Evolutionary conservation across 2,797 vertebrate species (phyloP), one percentile per base, ranked within the genome.

Genomic region (Kryptopterus vitreolus): DNA sequence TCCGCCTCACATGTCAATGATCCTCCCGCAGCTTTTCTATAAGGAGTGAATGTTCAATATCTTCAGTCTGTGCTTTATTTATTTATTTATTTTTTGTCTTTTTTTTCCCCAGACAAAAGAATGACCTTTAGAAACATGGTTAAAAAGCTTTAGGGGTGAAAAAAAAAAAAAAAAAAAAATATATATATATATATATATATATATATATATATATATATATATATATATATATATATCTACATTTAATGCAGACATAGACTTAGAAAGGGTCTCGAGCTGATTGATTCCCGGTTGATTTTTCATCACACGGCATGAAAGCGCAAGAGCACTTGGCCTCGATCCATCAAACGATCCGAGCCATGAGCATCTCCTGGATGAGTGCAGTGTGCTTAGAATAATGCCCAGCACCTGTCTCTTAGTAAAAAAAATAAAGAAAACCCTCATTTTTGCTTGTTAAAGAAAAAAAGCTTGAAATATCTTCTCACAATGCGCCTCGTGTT

Each of bases 311-410:
- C 11, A 53, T 53, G 29, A 52, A 50, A 71, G 29, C 33, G 20
- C 52, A 53, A 22, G 29, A 35, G 10, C 50, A 35, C 29, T 70
- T 35, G 69, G 29, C 50, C 29, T 53, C 48, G 53, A 53, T 72
- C 69, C 69, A 55, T 53, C 50, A 72, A 55, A 72, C 31, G 69
- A 33, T 72, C 50, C 33, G 50, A 53, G 29, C 26, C 5, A 7
- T 55, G 15, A 72, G 69, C 13, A 72, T 11, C 26, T 71, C 53
- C 50, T 55, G 50, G 50, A 35, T 72, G 50, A 72, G 29, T 35
- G 69, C 69, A 71, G 43, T 13, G 29, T n/a, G 50, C 69, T 72
- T 72, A 55, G 13, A 55, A 35, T 72, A 55, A 72, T 35, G 50
- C 13, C 35, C 16, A 7, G 20, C 22, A 57, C 52, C 52, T 53